Evolutionary conservation across 1,140 invertebrate genomes (phyloP), one percentile per base, ranked within the genome.

Genomic region (Steinernema feltiae): DNA sequence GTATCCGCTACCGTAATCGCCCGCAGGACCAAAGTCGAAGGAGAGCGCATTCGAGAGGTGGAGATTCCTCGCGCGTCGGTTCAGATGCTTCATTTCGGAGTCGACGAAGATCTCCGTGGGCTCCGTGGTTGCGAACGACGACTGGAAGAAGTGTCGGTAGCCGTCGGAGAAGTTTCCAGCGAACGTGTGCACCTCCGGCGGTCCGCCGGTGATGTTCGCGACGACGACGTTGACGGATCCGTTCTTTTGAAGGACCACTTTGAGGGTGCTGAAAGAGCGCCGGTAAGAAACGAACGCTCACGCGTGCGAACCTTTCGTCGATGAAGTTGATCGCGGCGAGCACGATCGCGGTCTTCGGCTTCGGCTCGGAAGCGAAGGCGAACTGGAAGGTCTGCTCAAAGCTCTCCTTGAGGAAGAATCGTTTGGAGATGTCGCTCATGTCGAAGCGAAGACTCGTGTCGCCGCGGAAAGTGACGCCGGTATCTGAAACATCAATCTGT

Each of bases 21-120:
- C 31, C 3, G 12, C 69, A 27, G 81, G 81, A n/a, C 80, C 80
- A 71, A 81, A 83, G 30, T 70, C 76, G 69, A 81, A 82, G n/a
- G 31, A 30, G 30, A 46, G n/a, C 7, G 73, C 81, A 30, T 80
- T 72, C 2, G 78, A 81, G 24, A 83, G 69, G 71, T 81, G 76
- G 48, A 76, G 32, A n/a, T 63, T 69, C 30, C 46, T 27, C 12
- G n/a, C 17, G 1, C n/a, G 21, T 2, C 48, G 32, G 21, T 27
- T 35, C 69, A 83, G 17, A n/a, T 74, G 73, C 48, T 75, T 32
- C 72, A 74, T 78, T 17, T 79, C 72, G 17, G 81, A 70, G 69
- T 82, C 79, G 18, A 80, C 77, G 29, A 75, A 29, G 21, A 82
- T 27, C 17, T 72, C 24, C 3, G 63, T 41, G 31, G 32, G 71